A percentile compares a stretch with the other conserved stretches of the same genome.
phyloP scores from a whole-genome alignment of 1,140 invertebrate species.

The Apis dorsata region DNA sequence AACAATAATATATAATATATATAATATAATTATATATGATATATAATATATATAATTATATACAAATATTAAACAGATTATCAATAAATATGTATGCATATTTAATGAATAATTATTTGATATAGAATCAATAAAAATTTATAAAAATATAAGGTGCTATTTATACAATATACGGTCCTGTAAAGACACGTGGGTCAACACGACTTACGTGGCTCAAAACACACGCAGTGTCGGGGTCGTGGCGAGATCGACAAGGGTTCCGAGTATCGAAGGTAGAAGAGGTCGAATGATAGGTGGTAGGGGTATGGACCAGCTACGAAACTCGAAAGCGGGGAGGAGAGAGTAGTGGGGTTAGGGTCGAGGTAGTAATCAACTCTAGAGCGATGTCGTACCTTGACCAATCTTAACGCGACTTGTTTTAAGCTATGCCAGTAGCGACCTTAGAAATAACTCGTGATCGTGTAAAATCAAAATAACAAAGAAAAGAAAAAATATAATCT shows the following conservation, averaged over 20 bases:
- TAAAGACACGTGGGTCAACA: constrained; percentile 39
- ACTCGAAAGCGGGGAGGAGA: constrained; percentile 42
- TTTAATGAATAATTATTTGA: background rate
- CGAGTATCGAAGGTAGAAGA: constrained; percentile 28
- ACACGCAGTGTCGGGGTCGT: constrained; percentile 41
- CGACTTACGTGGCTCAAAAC: constrained; percentile 32
- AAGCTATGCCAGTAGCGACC: constrained; percentile 76
- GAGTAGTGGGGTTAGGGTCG: constrained; percentile 33
- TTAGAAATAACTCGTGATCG: constrained; percentile 70
- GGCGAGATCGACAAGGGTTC: constrained; percentile 29
- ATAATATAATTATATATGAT: background rate
- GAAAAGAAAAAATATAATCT: background rate
- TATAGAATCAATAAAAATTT: background rate
- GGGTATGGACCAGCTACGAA: constrained; percentile 48
- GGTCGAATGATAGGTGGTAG: constrained; percentile 17
- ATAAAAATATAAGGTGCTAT: background rate
- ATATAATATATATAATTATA: background rate
- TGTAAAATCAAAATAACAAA: constrained; percentile 66
- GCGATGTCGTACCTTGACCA: constrained; percentile 78
- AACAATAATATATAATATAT: background rate
- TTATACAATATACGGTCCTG: background rate
- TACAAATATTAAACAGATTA: background rate
- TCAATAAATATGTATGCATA: background rate
- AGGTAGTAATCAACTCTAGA: constrained; percentile 69
- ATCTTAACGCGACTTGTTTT: constrained; percentile 79